Conservation (phyloP, 2,888 invertebrate genomes). For the Ectemnius continuus region DNA sequence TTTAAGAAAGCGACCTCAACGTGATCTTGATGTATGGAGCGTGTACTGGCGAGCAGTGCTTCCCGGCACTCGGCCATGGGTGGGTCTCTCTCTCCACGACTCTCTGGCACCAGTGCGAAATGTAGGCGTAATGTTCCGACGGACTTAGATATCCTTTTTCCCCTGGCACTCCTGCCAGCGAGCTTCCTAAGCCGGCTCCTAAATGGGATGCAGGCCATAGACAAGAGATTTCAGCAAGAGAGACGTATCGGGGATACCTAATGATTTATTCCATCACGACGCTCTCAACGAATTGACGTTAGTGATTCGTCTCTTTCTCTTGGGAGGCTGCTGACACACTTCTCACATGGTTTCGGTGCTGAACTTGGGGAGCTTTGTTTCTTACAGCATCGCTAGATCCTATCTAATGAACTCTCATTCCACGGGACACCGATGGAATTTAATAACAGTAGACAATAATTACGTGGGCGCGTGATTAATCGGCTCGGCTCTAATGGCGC, state of each 20-base stretch:
- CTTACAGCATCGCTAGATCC: no score
- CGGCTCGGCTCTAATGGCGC: constrained; percentile 40
- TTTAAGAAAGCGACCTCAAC: constrained; percentile 58
- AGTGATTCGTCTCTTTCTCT: no score
- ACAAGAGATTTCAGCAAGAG: no score
- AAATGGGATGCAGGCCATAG: no score
- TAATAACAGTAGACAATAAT: constrained; percentile 55
- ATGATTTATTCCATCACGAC: no score
- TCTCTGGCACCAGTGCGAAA: constrained; percentile 47
- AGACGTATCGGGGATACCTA: no score
- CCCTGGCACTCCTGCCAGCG: no score
- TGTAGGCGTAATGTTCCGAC: constrained; percentile 54
- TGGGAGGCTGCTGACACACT: no score
- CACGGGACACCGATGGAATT: constrained; percentile 28
- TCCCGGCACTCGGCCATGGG: constrained; percentile 44
- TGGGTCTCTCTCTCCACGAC: constrained; percentile 35
- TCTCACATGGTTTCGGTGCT: no score
- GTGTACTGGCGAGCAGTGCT: constrained; percentile 34
- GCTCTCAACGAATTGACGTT: no score
- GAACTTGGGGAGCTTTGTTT: no score
- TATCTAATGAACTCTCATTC: neutral
- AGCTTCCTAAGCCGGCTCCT: no score
- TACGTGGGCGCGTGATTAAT: constrained; percentile 54
- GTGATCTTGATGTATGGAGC: constrained; percentile 58
- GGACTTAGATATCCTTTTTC: constrained; percentile 21